Percentiles rank a stretch among this genome's conserved stretches.
These are phyloP conservation scores for Spialia ferax DNA, from an alignment of 2,888 invertebrate genomes.

Conservation along the genomic window DNA sequence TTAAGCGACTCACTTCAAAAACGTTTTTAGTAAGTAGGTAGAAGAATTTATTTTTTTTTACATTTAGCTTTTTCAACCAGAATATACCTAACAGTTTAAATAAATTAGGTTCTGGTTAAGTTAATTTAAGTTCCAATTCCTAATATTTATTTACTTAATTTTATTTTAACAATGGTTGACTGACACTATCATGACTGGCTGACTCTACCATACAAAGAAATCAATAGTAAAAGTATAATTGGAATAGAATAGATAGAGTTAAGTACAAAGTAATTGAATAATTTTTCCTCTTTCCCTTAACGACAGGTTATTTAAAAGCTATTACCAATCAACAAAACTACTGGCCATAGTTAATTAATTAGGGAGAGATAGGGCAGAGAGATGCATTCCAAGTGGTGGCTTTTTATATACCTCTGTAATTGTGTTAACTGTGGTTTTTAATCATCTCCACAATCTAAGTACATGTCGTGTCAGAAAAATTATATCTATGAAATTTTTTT, in stretches of 20 bases:
- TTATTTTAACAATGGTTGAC: no score
- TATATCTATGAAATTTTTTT: neutral
- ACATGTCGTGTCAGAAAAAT: no score
- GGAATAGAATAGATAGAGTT: neutral
- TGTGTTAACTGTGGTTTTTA: conserved; percentile 1
- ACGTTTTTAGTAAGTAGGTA: no score
- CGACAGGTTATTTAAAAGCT: conserved; percentile 35
- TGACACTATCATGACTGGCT: no score
- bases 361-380: conserved; percentile 8
- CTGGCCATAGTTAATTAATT: conserved; percentile 15
- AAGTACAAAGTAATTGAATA: conserved; percentile 3
- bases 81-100: no score
- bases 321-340: conserved; percentile 34
- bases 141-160: no score
- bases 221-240: neutral
- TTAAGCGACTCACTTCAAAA: no score
- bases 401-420: conserved; percentile 10
- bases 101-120: no score
- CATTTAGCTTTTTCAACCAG: no score
- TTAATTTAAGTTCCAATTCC: no score
- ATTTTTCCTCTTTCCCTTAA: conserved; percentile 23
- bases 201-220: neutral
- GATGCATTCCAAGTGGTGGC: conserved; percentile 28
- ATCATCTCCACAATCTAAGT: neutral
- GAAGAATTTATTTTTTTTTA: no score